Conservation (phyloP, 2,113 vertebrate species). For the Spilogale gracilis region DNA sequence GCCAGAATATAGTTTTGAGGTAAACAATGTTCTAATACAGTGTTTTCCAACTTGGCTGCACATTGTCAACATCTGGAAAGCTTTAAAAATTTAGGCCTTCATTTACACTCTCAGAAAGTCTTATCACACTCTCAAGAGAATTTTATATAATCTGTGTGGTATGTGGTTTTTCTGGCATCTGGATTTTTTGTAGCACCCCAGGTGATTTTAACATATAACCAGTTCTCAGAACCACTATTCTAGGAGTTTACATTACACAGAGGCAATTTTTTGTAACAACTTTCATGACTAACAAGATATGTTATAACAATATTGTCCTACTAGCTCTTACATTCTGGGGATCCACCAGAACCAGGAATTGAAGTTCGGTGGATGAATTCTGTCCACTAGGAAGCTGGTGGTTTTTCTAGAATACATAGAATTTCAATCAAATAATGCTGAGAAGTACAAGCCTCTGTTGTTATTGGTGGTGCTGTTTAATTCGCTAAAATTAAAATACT, state of each 20-base stretch:
- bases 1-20: background rate
- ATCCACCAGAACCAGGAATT: background rate
- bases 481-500: constrained; percentile 49
- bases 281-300: background rate
- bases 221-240: background rate
- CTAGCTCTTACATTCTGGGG: background rate
- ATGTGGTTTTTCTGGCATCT: background rate
- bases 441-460: background rate
- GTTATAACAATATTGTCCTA: background rate
- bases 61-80: constrained; percentile 16
- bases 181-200: background rate
- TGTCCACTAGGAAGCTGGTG: background rate
- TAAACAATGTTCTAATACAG: constrained; percentile 6
- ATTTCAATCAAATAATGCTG: background rate
- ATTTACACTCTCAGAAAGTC: background rate
- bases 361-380: background rate
- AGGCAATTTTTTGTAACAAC: background rate
- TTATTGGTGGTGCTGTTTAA: background rate
- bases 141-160: background rate
- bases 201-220: background rate
- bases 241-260: constrained; percentile 2
- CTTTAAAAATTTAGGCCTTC: background rate
- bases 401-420: background rate
- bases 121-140: background rate
- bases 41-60: background rate